Evolutionary conservation across 2,113 vertebrate genomes (phyloP).

Genomic region (Steatornis caripensis): DNA sequence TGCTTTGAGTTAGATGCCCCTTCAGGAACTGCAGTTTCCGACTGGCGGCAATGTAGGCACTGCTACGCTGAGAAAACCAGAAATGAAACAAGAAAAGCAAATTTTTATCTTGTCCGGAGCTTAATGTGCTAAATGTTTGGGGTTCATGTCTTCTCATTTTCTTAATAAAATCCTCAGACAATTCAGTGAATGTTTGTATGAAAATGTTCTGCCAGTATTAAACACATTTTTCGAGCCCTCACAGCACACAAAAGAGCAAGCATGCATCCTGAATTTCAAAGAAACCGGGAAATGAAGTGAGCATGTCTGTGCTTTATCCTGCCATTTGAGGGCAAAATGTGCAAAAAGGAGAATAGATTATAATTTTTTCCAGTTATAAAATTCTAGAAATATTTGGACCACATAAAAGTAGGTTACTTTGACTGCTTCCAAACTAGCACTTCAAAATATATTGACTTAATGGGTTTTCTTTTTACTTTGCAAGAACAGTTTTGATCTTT

Average conservation of each 20-base stretch:
- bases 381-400: background rate
- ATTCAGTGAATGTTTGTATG: background rate
- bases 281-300: background rate
- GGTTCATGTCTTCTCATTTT: background rate
- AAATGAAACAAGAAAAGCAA: background rate
- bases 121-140: background rate
- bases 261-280: accelerated
- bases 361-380: background rate
- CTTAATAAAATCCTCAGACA: background rate
- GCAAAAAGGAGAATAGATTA: background rate
- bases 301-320: background rate
- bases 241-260: background rate
- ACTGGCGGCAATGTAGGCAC: background rate
- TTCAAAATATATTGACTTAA: background rate
- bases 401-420: background rate
- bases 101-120: background rate
- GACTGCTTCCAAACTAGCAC: background rate
- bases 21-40: background rate
- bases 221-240: background rate
- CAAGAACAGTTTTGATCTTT: background rate
- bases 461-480: background rate
- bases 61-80: background rate
- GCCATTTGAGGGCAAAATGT: background rate
- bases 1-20: background rate
- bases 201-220: background rate